Evolutionary conservation across 2,797 vertebrate species (phyloP), one percentile per base, ranked within the genome.

Genomic region (Hozukius guyotensis): DNA sequence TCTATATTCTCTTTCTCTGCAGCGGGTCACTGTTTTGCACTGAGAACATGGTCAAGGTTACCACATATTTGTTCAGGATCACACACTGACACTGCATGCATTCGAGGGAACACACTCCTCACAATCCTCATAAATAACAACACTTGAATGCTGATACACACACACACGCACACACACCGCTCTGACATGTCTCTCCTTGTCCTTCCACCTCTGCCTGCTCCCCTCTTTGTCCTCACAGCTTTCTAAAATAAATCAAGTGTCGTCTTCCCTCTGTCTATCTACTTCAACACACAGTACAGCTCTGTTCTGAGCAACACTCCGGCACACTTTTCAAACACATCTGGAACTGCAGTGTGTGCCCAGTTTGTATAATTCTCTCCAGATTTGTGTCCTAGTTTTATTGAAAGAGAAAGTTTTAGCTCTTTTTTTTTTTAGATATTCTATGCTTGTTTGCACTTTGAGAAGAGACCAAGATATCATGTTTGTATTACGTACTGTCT

Each of bases 241-340:
- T 81, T 89, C 88, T 68, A 89, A 94, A 90, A 92, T 89, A 88
- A 87, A 84, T 69, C 72, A 3, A 85, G 87, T 88, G 86, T 92
- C 82, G 9, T 87, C 86, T 87, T 90, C 82, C 81, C 87, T 72
- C 69, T 76, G 64, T 83, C 64, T 82, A 65, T 80, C 64, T 81
- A 72, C 59, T 77, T 62, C 56, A 38, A 66, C 56, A 61, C 25
- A n/a, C 56, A 64, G 36, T 25, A 20, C 56, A 64, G 42, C 70
- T 81, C 63, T 53, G 13, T 20, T 68, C 57, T 22, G 36, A 72
- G 68, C 55, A 12, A 29, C 55, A 68, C 67, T 10, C 2, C 56
- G 34, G 27, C 25, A 55, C 68, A 29, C 31, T 68, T 65, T 64
- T 5, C 71, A 67, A 65, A 78, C 71, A 75, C 32, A 60, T 68